Evolutionary conservation across 2,888 invertebrate species (phyloP), one percentile per base, ranked within the genome.

Genomic region (Stomorhina lunata): DNA sequence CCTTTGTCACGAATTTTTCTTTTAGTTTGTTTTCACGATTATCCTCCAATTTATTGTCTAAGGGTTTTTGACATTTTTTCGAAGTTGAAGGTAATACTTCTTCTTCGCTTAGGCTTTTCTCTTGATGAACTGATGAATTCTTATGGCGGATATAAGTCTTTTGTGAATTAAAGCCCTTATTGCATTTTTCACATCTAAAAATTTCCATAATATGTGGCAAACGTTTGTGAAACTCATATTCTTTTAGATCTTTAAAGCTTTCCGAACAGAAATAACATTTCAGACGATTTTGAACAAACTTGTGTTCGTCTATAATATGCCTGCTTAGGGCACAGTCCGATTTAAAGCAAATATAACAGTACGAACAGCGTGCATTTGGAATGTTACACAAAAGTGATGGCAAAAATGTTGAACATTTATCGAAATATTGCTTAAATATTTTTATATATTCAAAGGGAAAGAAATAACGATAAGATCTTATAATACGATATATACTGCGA

Each of bases 221-320:
- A 50, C 12, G n/a, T 57, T 66, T 76, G 7, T 76, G 76, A 15
- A 76, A 48, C 34, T 68, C 66, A 15, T 63, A 80, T 29, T 75
- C 68, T 4, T 75, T 40, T 15, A 2, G 15, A 6, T 55, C 29
- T 3, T 10, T 12, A 15, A 69, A 80, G 63, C 55, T 22, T 40
- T 80, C 75, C 1, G 43, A 34, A n/a, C 80, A 80, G 4, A 63
- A 45, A 3, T 25, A 17, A 10, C 80, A 80, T n/a, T 68, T 69
- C 37, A 32, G 65, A 20, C 63, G 57, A 37, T 37, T 68, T 29
- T 68, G 27, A 3, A 76, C 34, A 50, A 15, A 59, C 1, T 37
- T 12, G 1, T 59, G 48, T 48, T 68, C 43, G 20, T 37, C 29
- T 6, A 50, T 17, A 1, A 76, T 20, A 22, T 76, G 76, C 10